These are phyloP conservation scores for Caenorhabditis briggsae DNA, from an alignment of 1,140 invertebrate genomes.

Conservation along the genomic window DNA sequence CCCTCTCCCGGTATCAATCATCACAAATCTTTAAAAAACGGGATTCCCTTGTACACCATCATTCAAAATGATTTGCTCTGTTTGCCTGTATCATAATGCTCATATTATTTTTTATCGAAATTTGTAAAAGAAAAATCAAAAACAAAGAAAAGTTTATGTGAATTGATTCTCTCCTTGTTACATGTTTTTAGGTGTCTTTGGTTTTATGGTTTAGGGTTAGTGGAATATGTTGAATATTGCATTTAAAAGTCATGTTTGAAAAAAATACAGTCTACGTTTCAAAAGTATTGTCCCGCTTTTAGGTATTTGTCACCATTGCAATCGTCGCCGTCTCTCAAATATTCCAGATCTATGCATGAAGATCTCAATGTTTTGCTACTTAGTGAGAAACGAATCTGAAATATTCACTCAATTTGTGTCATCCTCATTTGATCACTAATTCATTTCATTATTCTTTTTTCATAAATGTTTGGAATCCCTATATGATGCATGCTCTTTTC, in stretches of 20 bases:
- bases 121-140: not conserved
- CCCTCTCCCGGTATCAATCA: slow-evolving; percentile 13
- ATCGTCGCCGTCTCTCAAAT: not conserved
- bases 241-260: too few relatives aligned
- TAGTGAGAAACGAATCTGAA: too few relatives aligned
- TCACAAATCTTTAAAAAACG: slow-evolving; percentile 42
- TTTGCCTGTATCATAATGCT: not conserved
- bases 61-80: not conserved
- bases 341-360: not conserved
- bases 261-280: not conserved
- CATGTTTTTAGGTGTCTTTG: not conserved
- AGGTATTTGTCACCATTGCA: not conserved
- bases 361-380: not conserved
- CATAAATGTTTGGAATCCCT: not conserved
- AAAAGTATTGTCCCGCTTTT: not conserved
- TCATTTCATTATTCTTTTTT: not conserved
- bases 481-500: not conserved
- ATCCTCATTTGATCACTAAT: not conserved
- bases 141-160: not conserved
- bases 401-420: too few relatives aligned
- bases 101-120: not conserved
- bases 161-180: slow-evolving; percentile 3
- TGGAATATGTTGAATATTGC: too few relatives aligned
- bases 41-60: not conserved
- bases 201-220: not conserved